Percentiles rank a stretch among this genome's conserved stretches.
These are phyloP conservation scores for Acanthosoma haemorrhoidale DNA, from an alignment of 2,888 invertebrate genomes.

Conservation along the genomic window DNA sequence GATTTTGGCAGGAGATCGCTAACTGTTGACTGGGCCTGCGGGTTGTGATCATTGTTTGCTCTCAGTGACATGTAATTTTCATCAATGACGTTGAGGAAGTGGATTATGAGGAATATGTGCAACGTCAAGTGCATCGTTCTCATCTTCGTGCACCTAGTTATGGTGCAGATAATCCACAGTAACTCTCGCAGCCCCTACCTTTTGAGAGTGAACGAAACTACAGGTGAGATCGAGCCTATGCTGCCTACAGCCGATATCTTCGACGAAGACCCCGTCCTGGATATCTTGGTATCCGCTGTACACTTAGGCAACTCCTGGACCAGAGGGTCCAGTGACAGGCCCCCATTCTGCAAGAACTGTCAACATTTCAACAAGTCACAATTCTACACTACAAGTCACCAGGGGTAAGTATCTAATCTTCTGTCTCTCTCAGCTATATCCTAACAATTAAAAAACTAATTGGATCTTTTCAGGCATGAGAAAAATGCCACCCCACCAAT, in stretches of 20 bases:
- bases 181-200: slow-evolving; percentile 77
- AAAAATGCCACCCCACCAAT: neutral
- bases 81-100: slow-evolving; percentile 8
- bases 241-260: slow-evolving; percentile 50
- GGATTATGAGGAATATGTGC: slow-evolving; percentile 20
- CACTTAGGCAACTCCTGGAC: slow-evolving; percentile 62
- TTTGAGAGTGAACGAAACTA: slow-evolving; percentile 73
- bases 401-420: slow-evolving; percentile 11
- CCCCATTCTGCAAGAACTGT: slow-evolving; percentile 61
- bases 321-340: slow-evolving; percentile 59
- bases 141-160: slow-evolving; percentile 64
- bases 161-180: slow-evolving; percentile 64
- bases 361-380: slow-evolving; percentile 43
- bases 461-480: slow-evolving; percentile 23
- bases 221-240: slow-evolving; percentile 64
- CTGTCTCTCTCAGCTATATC: too few species aligned
- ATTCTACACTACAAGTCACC: neutral
- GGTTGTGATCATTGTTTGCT: neutral
- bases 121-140: slow-evolving; percentile 50
- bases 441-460: too few species aligned
- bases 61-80: neutral
- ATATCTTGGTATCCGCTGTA: slow-evolving; percentile 68
- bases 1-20: neutral
- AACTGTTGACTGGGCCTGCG: neutral
- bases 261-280: slow-evolving; percentile 66